Percentiles rank a stretch among this genome's conserved stretches.
Evolutionary conservation across 1,140 invertebrate species (phyloP).

Genomic region (Sinella curviseta): DNA sequence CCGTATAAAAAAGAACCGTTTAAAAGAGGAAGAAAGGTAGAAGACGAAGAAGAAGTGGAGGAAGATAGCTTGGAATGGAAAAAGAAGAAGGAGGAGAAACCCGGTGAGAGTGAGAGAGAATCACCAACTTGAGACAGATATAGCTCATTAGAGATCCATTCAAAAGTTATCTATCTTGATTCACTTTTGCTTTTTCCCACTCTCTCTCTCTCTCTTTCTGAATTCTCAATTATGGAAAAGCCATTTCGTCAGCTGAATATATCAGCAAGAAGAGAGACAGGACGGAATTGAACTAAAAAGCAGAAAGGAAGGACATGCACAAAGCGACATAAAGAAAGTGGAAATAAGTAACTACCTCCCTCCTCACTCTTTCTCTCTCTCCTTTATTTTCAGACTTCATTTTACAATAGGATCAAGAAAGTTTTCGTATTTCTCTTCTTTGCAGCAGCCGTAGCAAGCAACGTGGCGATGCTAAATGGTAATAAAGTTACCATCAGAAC

Average conservation of each 20-base stretch:
- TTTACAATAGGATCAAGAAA: neutral
- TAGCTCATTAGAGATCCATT: slow-evolving; percentile 48
- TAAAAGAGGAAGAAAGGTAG: no score
- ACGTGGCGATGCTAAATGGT: neutral
- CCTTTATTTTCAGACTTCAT: neutral
- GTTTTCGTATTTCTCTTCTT: neutral
- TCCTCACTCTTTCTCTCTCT: neutral
- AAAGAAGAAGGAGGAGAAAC: no score
- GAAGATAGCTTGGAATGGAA: neutral
- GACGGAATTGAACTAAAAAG: neutral
- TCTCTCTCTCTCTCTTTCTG: slow-evolving; percentile 12
- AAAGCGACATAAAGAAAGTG: neutral
- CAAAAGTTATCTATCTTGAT: slow-evolving; percentile 47
- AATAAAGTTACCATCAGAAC: neutral
- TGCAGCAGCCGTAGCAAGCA: no score
- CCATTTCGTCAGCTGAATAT: slow-evolving; percentile 27
- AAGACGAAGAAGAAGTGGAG: no score
- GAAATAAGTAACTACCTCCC: neutral
- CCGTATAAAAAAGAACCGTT: no score
- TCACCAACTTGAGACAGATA: slow-evolving; percentile 33
- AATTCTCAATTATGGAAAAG: slow-evolving; percentile 43
- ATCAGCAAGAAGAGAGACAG: neutral
- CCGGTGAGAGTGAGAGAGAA: no score
- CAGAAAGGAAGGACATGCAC: no score
- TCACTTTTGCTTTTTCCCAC: slow-evolving; percentile 29